A percentile compares a stretch with the other conserved stretches of the same genome.
Conservation (phyloP, 1,140 invertebrate genomes). For the Belonocnema kinseyi region DNA sequence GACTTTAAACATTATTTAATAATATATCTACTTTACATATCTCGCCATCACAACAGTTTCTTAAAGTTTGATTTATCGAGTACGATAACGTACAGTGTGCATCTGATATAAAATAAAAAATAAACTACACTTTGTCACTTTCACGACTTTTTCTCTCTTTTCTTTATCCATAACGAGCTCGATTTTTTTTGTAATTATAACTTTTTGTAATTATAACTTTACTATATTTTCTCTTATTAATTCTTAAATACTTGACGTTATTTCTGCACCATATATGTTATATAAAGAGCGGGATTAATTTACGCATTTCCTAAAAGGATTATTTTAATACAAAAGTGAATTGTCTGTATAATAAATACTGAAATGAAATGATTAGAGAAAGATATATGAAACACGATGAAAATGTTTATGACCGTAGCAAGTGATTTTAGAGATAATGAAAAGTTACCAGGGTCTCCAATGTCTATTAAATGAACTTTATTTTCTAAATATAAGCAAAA, state of each 20-base stretch:
- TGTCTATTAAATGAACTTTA: no score
- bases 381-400: no score
- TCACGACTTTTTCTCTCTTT: conserved; percentile 1
- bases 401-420: no score
- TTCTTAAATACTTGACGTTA: not conserved
- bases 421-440: no score
- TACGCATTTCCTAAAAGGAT: no score
- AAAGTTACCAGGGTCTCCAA: no score
- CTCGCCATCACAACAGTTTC: conserved; percentile 14
- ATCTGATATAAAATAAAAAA: conserved; percentile 16
- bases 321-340: no score
- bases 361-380: no score
- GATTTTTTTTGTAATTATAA: conserved; percentile 19
- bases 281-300: no score
- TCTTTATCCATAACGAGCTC: not conserved
- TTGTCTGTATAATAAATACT: no score
- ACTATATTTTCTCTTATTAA: not conserved
- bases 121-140: conserved; percentile 14
- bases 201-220: not conserved
- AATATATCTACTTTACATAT: conserved; percentile 11
- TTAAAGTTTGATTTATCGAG: conserved; percentile 19
- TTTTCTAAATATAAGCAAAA: no score
- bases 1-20: not conserved
- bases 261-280: not conserved
- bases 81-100: conserved; percentile 14